phyloP scores from a whole-genome alignment of 2,113 vertebrate genomes.

The Gorilla gorilla region DNA sequence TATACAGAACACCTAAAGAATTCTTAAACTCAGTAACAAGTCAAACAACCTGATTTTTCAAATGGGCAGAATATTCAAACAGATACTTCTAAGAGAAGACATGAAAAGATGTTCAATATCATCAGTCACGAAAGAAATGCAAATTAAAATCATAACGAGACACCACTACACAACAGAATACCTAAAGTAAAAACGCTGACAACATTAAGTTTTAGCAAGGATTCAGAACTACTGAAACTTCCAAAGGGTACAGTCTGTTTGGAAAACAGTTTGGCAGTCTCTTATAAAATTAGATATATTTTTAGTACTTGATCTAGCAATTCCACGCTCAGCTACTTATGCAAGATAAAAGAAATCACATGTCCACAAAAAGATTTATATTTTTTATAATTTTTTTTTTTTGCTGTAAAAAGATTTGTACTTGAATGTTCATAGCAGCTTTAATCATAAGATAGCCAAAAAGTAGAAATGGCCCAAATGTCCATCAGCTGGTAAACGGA shows the following conservation, averaged over 20 bases:
- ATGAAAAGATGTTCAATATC: background rate
- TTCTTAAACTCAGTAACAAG: background rate
- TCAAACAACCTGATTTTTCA: background rate
- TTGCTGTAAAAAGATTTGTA: background rate
- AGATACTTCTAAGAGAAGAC: background rate
- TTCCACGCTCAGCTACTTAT: background rate
- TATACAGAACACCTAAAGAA: background rate
- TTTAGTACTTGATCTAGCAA: background rate
- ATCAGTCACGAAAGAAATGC: background rate
- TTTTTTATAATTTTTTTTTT: no score
- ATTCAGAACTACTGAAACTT: background rate
- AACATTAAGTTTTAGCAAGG: background rate
- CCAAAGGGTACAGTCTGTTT: background rate
- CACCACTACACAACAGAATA: background rate
- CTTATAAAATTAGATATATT: background rate
- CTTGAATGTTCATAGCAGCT: background rate
- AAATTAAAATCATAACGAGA: slow-evolving; percentile 3
- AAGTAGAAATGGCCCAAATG: background rate
- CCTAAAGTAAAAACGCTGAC: background rate
- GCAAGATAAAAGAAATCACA: background rate
- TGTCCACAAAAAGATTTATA: background rate
- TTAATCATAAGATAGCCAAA: background rate
- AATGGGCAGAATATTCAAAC: background rate
- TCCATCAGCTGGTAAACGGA: background rate
- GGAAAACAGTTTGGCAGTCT: background rate